These are phyloP conservation scores for Brotula barbata DNA, from an alignment of 2,797 vertebrate genomes.

Conservation along the genomic window DNA sequence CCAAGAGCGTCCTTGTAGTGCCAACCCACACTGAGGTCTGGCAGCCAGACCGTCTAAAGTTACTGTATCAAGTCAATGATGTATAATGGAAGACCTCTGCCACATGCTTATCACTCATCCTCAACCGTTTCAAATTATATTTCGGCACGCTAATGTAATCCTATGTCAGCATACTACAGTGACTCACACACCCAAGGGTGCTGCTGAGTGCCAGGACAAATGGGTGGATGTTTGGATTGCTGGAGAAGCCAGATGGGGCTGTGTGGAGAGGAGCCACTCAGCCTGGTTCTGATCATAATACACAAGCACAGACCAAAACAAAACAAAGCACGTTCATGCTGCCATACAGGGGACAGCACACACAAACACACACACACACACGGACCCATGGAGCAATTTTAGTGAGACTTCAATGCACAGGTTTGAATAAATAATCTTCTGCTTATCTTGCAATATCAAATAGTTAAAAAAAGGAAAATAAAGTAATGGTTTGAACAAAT, in stretches of 20 bases:
- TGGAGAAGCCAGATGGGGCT: conserved; percentile 42
- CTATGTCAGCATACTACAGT: not conserved
- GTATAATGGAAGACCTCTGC: not conserved
- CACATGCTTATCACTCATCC: not conserved
- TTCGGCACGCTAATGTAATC: not conserved
- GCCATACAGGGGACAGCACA: conserved; percentile 21
- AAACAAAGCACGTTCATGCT: not conserved
- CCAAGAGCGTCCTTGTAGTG: no score
- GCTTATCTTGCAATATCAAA: no score
- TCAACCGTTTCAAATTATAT: conserved; percentile 24
- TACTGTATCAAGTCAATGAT: not conserved
- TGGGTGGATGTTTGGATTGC: conserved; percentile 25
- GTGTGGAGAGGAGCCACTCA: conserved; percentile 7
- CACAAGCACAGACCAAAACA: not conserved
- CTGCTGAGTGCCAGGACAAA: conserved; percentile 20
- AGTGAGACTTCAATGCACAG: no score
- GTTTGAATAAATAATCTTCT: no score
- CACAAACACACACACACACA: conserved; percentile 23
- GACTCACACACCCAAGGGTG: conserved; percentile 2
- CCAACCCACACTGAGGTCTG: no score
- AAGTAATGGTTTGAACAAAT: no score
- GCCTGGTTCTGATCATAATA: conserved; percentile 12
- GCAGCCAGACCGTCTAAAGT: not conserved
- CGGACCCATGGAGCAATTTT: conserved; percentile 7
- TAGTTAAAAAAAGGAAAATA: no score